Conservation (phyloP, 2,888 invertebrate genomes). For the Saturnia japonica region DNA sequence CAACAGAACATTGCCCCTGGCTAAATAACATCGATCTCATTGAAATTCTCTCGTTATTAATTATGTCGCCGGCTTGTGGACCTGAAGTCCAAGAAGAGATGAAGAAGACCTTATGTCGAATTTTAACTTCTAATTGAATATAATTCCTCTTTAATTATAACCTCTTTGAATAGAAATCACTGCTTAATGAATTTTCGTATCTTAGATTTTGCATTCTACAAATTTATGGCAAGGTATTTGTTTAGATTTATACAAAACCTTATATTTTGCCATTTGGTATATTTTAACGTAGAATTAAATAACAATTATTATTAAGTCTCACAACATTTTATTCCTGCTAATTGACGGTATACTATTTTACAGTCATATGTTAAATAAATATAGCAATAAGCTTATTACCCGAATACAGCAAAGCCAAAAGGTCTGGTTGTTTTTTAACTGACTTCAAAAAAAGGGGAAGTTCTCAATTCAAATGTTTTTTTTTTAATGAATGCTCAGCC, state of each 20-base stretch:
- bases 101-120: conserved; percentile 35
- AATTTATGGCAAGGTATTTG: not conserved
- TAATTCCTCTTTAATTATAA: conserved; percentile 40
- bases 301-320: not conserved
- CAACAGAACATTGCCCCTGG: conserved; percentile 31
- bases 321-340: not conserved
- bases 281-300: not conserved
- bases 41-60: conserved; percentile 43
- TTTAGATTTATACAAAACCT: not conserved
- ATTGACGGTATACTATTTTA: not conserved
- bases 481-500: too few relatives aligned
- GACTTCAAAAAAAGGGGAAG: too few relatives aligned
- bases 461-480: too few relatives aligned
- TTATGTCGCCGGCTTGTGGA: conserved; percentile 28
- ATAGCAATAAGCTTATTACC: not conserved
- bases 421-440: too few relatives aligned
- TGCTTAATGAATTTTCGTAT: conserved; percentile 27
- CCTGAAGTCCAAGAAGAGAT: too few relatives aligned
- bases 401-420: too few relatives aligned
- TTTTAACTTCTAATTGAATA: conserved; percentile 36
- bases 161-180: conserved; percentile 21
- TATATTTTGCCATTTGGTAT: not conserved
- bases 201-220: not conserved
- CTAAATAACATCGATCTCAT: conserved; percentile 38
- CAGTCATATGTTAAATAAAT: not conserved